Base-by-base conservation (phyloP, 1,140 invertebrate genomes). In the Drosophila navojoa region DNA sequence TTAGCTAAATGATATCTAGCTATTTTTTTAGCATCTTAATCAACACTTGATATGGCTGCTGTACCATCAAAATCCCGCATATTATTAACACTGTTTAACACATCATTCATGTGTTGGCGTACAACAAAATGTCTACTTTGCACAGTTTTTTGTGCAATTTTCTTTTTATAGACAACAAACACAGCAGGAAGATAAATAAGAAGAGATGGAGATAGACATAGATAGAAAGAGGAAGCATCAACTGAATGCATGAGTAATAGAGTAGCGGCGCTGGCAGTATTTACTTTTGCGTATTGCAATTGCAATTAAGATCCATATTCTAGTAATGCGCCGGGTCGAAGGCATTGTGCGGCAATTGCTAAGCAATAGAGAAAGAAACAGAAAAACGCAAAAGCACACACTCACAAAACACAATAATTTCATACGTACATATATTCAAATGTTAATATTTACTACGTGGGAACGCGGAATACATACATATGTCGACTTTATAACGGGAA, bases 221-320 rank as follows among this genome's bases (percentile, higher is more conserved):
- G 15, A 44, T 1, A 44, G 15, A 44, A 4, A 15, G 6, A 44
- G 42, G 50, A 16, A 6, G 19, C 29, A 62, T 42, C 22, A 63
- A 55, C 55, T 67, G 38, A 66, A 60, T 75, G 77, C 62, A 81
- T 81, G 79, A 79, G 76, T 81, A 82, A 81, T 81, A 49, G 38
- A 63, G 75, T 49, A 62, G 45, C 19, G 22, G 15, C 11, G 49
- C 25, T 63, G 49, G 49, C 61, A 64, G 40, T 15, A 57, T 38
- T 54, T 13, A 61, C 4, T 19, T 47, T 44, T 22, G 44, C 55
- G 50, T 70, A 72, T 63, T 78, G 70, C 45, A 85, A 64, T 67
- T 69, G 54, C 74, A 87, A 87, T 87, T 81, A 75, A 68, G 81
- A 79, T 86, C 79, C 79, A 87, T 79, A 81, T 79, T 86, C 70